Evolutionary conservation across 2,888 invertebrate species (phyloP).

Genomic region (Cryptosula pallasiana): DNA sequence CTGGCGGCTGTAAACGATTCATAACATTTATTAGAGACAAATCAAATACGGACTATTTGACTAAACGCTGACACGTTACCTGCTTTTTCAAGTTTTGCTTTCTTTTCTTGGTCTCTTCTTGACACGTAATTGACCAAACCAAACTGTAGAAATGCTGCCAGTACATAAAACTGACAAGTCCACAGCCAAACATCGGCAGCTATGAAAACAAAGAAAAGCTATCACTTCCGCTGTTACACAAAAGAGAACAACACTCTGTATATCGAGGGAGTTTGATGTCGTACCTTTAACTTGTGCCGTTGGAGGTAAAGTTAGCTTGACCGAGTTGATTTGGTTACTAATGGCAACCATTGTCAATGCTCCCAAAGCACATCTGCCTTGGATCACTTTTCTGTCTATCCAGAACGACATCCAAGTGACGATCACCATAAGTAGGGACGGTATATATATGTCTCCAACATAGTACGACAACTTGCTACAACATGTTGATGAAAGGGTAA

Average conservation of each 20-base stretch:
- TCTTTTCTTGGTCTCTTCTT: neutral
- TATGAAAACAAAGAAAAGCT: too few species aligned
- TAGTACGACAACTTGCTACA: constrained; percentile 13
- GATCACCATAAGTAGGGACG: constrained; percentile 1
- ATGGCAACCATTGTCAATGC: constrained; percentile 21
- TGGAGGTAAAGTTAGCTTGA: neutral
- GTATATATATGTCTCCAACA: constrained; percentile 8
- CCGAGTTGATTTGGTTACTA: constrained; percentile 10
- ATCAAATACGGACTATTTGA: too few species aligned
- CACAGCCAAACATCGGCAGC: constrained; percentile 22
- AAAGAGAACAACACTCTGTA: too few species aligned
- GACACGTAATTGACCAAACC: constrained; percentile 12
- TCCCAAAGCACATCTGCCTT: constrained; percentile 8
- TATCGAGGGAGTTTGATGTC: too few species aligned
- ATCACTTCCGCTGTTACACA: too few species aligned
- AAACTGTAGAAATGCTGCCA: constrained; percentile 15
- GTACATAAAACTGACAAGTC: constrained; percentile 16
- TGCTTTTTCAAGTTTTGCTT: neutral
- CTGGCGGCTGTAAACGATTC: too few species aligned
- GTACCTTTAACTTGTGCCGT: constrained; percentile 19
- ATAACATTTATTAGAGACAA: too few species aligned
- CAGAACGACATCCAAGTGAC: constrained; percentile 23
- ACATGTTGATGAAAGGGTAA: too few species aligned
- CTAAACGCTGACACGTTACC: too few species aligned
- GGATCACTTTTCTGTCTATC: constrained; percentile 19